These are phyloP conservation scores for Callionymus lyra DNA, from an alignment of 2,113 vertebrate genomes.

Conservation along the genomic window DNA sequence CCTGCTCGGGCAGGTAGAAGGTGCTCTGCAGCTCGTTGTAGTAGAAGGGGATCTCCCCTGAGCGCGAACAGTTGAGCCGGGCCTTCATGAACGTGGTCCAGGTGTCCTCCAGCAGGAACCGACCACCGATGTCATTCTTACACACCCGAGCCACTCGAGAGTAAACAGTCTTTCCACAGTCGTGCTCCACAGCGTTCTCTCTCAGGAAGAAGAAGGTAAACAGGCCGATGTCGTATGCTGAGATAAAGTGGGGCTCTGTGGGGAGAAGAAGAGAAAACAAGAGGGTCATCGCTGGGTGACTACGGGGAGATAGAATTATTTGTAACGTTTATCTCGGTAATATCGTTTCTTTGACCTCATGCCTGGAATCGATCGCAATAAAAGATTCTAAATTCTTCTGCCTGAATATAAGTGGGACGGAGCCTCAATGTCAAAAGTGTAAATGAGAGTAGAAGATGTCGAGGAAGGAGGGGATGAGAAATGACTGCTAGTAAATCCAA, in stretches of 20 bases:
- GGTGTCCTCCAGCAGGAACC: slow-evolving; percentile 90
- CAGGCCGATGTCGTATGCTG: slow-evolving; percentile 86
- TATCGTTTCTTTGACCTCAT: slow-evolving; percentile 10
- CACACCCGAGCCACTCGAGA: slow-evolving; percentile 88
- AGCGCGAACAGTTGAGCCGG: slow-evolving; percentile 88
- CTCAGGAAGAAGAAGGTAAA: slow-evolving; percentile 94
- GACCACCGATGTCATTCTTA: slow-evolving; percentile 91
- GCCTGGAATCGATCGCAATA: slow-evolving; percentile 15
- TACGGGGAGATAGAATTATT: slow-evolving; percentile 14
- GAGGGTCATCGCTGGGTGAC: slow-evolving; percentile 4
- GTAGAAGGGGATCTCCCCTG: slow-evolving; percentile 90
- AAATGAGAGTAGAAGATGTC: slow-evolving; percentile 12
- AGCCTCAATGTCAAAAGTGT: slow-evolving; percentile 26
- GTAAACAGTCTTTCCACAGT: slow-evolving; percentile 88
- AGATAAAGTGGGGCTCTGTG: slow-evolving; percentile 92
- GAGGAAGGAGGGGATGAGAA: slow-evolving; percentile 11
- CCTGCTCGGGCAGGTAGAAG: slow-evolving; percentile 86
- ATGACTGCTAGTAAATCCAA: slow-evolving; percentile 33
- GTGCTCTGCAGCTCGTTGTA: slow-evolving; percentile 93
- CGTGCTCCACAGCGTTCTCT: slow-evolving; percentile 89
- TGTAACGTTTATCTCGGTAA: slow-evolving; percentile 17
- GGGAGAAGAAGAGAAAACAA: not conserved
- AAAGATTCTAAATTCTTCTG: slow-evolving; percentile 2
- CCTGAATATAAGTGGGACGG: slow-evolving; percentile 8
- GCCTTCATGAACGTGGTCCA: slow-evolving; percentile 99